phyloP scores from a whole-genome alignment of 2,797 vertebrate species.

The Alca torda region DNA sequence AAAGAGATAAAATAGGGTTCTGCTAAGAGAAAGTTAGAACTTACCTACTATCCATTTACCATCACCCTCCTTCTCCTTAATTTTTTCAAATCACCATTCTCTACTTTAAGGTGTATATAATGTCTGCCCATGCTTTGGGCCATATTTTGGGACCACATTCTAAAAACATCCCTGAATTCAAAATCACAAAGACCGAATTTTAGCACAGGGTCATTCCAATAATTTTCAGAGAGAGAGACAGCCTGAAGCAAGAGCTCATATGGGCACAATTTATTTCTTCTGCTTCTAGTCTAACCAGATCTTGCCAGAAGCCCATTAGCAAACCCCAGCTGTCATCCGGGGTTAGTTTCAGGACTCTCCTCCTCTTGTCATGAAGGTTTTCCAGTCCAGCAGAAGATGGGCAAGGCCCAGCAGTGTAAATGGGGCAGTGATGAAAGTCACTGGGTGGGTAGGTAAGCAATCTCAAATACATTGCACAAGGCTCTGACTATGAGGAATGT shows the following conservation, averaged over 20 bases:
- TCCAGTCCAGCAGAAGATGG: not conserved
- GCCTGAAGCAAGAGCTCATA: constrained; percentile 9
- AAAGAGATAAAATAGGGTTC: not conserved
- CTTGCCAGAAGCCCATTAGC: not conserved
- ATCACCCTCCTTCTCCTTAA: not conserved
- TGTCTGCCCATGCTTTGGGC: not conserved
- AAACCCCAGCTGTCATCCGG: not conserved
- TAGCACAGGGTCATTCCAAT: not conserved
- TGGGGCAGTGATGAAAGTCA: not conserved
- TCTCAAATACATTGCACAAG: constrained; percentile 37
- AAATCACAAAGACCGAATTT: not conserved
- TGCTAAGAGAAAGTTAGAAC: not conserved
- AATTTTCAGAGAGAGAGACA: not conserved
- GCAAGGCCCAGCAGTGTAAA: not conserved
- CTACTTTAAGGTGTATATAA: not conserved
- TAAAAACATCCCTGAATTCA: not conserved
- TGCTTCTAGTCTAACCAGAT: not conserved
- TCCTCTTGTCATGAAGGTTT: not conserved
- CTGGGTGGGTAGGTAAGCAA: constrained; percentile 23
- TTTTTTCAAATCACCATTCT: not conserved
- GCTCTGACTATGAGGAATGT: constrained; percentile 26
- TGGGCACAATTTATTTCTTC: constrained; percentile 12
- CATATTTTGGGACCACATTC: not conserved
- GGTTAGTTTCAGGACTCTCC: not conserved
- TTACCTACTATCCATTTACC: not conserved